Evolutionary conservation across 2,113 vertebrate genomes (phyloP), one percentile per base, ranked within the genome.

Genomic region (Emydura subglobosa): DNA sequence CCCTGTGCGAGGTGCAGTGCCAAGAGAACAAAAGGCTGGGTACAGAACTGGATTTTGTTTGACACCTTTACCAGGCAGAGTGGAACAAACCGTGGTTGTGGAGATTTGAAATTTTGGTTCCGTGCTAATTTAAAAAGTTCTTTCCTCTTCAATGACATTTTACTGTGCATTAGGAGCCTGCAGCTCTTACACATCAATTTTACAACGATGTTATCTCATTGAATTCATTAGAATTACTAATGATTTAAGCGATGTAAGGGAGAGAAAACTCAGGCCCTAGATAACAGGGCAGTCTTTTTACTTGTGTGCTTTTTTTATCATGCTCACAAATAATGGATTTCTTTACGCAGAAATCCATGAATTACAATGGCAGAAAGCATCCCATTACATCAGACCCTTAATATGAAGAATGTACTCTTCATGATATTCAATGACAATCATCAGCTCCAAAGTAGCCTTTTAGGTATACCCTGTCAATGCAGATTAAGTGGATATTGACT

Each of bases 401-500:
- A 21, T 57, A n/a, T 51, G 2, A 59, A 68, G 78, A n/a, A 50
- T 42, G 29, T n/a, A 78, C 9, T 86, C 13, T 78, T 91, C 39
- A 24, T 11, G 54, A 25, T 9, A 72, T 84, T 93, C 82, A 53
- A 39, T 79, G 93, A 84, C 39, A 82, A 6, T 94, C 91, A 90
- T 51, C 79, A 93, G 2, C 19, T 39, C 68, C 39, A 17, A 68
- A 89, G 85, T 2, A 1, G 57, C 29, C 93, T 92, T 91, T 83
- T 74, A 0, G 1, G 13, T 84, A 78, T 80, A 25, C 47, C 11
- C 78, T 96, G 88, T 57, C 94, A 94, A 89, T 88, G 95, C 27
- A 27, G 53, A 83, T 85, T 86, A 94, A 87, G 44, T 53, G 89
- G 83, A 80, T 89, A 91, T 17, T 83, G 88, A 89, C 54, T 93